Evolutionary conservation across 1,140 invertebrate genomes (phyloP), one percentile per base, ranked within the genome.

Genomic region (Protaetia brevitarsis): DNA sequence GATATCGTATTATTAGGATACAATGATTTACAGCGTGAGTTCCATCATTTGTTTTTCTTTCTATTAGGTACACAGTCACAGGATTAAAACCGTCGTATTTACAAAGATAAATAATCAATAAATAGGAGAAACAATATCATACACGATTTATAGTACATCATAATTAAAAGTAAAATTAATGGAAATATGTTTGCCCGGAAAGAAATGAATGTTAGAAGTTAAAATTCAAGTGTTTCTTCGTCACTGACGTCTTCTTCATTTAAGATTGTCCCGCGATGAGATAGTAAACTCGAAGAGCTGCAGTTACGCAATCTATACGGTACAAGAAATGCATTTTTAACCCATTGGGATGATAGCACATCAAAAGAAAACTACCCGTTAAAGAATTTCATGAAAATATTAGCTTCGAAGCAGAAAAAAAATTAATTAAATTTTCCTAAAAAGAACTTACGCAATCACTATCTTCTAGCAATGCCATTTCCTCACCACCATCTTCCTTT

Each of bases 401-500:
- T 34, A n/a, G n/a, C n/a, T 34, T 7, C n/a, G 7, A n/a, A 34
- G n/a, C 7, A 34, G 31, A 23, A 28, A 10, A 58, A 11, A 19
- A 21, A 58, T 28, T 28, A n/a, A 16, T 2, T 28, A 58, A n/a
- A n/a, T n/a, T 27, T 58, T 30, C 56, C 56, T 5, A 58, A 28
- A 11, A 58, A 28, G 4, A 30, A 77, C 76, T 78, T 73, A 78
- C 77, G 63, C 71, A 74, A 31, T 79, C 77, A 60, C 68, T 73
- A 59, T 77, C 76, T 63, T 78, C 77, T 68, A 73, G 74, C 26
- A 74, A 64, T 21, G 76, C 76, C 76, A 79, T 77, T 70, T 78
- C 76, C 66, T 79, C 77, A 45, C 76, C 76, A 67, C 74, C 76
- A 67, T 77, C 77, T 59, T 77, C 76, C 65, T 78, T 76, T 66